A percentile compares a stretch with the other conserved stretches of the same genome.
These are phyloP conservation scores for Ibycter americanus DNA, from an alignment of 2,797 vertebrate species.

Conservation along the genomic window DNA sequence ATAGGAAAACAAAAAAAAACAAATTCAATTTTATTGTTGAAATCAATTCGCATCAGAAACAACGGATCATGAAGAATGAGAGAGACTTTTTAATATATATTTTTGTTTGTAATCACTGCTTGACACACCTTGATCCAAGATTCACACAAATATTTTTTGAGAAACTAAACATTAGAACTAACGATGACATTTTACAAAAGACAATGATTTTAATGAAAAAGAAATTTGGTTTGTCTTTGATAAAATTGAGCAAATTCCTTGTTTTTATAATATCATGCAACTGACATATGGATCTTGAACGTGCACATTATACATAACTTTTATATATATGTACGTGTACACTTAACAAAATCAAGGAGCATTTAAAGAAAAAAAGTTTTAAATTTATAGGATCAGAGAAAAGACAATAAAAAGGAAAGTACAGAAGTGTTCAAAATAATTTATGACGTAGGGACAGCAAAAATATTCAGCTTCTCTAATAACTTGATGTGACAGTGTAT, in stretches of 20 bases:
- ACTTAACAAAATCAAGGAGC: background rate
- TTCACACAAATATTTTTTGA: background rate
- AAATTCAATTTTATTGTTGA: background rate
- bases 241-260: background rate
- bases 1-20: background rate
- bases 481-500: background rate
- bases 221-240: background rate
- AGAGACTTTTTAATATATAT: background rate
- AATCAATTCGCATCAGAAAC: background rate
- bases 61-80: background rate
- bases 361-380: background rate
- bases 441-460: background rate
- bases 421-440: background rate
- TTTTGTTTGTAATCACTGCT: background rate
- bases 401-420: background rate
- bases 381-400: background rate
- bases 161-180: background rate
- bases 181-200: background rate
- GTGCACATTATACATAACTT: background rate
- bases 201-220: background rate
- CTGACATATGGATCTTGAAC: background rate
- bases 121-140: background rate
- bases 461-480: background rate
- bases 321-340: background rate
- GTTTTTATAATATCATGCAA: background rate